Base-by-base conservation (phyloP, 2,797 vertebrate species). In the Manis javanica region DNA sequence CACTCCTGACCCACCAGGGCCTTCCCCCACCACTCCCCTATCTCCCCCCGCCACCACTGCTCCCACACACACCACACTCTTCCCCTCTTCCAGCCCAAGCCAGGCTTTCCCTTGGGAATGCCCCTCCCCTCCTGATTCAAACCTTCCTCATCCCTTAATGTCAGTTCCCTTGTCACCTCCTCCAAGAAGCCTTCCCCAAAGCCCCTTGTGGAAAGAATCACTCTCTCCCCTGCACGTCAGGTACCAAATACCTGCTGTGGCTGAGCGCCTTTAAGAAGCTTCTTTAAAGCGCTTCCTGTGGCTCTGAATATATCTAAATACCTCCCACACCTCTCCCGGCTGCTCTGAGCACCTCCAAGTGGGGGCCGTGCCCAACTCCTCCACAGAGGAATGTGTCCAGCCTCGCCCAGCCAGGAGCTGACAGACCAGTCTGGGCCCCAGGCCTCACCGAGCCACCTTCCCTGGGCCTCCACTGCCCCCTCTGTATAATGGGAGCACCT, bases 371-470 rank as follows among this genome's bases (percentile, higher is more conserved):
- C 2, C 69, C 0, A 0, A 16, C 16, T 15, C 13, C 86, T 69
- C 53, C 24, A 1, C 0, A n/a, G 75, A 24, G 11, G 2, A 16
- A 29, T 4, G 15, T 53, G 37, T 11, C n/a, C 13, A 34, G 81
- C 53, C 53, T 90, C 82, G 39, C 31, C 12, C 37, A n/a, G 24
- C 31, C n/a, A 19, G 71, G 53, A 86, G 66, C 91, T 11, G 5
- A 34, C 13, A 7, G 61, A 83, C 69, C 26, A 55, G 68, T 18
- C 42, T 88, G 23, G 71, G 46, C 53, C 77, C 39, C 72, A 64
- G 39, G 71, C 19, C 34, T 66, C 69, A 13, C 4, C 5, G 29
- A 64, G 23, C 57, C 24, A 31, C 34, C 68, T 75, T 21, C 23
- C 23, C 46, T 51, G 63, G 53, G 31, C 57, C 72, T 78, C 61